Conservation (phyloP, 2,113 vertebrate genomes). For the Rostratula benghalensis region DNA sequence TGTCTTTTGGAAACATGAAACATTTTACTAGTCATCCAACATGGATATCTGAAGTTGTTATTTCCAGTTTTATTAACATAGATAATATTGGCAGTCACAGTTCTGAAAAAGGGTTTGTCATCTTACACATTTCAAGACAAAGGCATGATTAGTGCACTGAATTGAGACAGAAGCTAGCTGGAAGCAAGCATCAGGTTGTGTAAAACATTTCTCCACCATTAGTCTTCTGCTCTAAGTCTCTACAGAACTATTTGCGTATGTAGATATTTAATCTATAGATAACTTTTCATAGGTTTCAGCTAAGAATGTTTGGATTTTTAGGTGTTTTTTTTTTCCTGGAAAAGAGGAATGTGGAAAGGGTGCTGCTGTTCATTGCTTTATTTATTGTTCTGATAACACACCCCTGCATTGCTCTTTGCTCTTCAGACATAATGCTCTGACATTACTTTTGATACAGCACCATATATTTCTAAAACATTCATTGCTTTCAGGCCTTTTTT, state of each 20-base stretch:
- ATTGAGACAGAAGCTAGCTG: neutral
- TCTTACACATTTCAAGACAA: neutral
- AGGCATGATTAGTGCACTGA: neutral
- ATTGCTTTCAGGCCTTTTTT: neutral
- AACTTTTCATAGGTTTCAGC: neutral
- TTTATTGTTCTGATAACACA: neutral
- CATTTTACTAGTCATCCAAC: neutral
- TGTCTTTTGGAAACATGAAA: neutral
- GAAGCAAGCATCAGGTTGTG: neutral
- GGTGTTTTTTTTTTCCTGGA: neutral
- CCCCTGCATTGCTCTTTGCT: neutral
- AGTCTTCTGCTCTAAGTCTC: neutral
- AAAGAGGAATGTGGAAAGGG: neutral
- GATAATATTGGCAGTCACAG: neutral
- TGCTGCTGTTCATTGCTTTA: neutral
- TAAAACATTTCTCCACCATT: neutral
- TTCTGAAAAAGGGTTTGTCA: neutral
- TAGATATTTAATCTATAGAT: neutral
- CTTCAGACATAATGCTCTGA: neutral
- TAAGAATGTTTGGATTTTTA: neutral
- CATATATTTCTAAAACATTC: neutral
- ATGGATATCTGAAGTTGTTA: neutral
- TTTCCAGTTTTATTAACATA: slow-evolving; percentile 3
- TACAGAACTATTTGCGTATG: neutral
- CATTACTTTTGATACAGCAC: neutral